phyloP scores from a whole-genome alignment of 2,113 vertebrate species.

The Stictonetta naevosa region DNA sequence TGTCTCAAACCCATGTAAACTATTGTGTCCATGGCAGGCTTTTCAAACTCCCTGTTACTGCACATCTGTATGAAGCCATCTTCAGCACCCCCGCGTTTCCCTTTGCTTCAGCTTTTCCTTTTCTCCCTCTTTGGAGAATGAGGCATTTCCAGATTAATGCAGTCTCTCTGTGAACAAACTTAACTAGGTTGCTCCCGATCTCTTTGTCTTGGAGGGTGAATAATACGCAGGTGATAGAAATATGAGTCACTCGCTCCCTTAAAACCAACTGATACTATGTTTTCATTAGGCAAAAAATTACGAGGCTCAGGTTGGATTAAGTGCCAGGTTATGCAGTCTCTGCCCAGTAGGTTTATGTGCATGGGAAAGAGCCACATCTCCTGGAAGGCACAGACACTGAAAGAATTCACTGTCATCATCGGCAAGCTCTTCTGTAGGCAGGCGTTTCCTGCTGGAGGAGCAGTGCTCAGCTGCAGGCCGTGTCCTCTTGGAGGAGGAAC shows the following conservation, averaged over 20 bases:
- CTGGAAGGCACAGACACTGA: not conserved
- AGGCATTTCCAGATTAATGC: conserved; percentile 47
- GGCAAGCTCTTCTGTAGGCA: not conserved
- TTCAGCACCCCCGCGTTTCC: not conserved
- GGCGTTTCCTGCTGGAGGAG: not conserved
- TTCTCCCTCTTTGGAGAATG: not conserved
- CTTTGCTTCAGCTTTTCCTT: not conserved
- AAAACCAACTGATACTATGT: conserved; percentile 14
- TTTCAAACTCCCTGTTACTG: not conserved
- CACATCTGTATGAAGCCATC: not conserved
- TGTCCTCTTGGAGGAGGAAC: not conserved
- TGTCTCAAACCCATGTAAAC: not conserved
- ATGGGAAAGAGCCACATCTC: not conserved
- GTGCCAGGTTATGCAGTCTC: not conserved
- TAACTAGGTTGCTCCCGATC: conserved; percentile 52
- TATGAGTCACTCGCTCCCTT: conserved; percentile 32
- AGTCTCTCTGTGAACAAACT: conserved; percentile 38
- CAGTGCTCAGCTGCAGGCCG: not conserved
- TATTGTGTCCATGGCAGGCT: not conserved
- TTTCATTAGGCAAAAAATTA: conserved; percentile 47
- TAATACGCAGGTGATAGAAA: conserved; percentile 46
- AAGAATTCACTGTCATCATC: not conserved
- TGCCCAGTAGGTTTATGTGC: not conserved
- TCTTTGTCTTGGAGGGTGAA: conserved; percentile 47
- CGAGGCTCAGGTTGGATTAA: conserved; percentile 22